Evolutionary conservation across 2,797 vertebrate genomes (phyloP).

Genomic region (Enteromius radiatus): DNA sequence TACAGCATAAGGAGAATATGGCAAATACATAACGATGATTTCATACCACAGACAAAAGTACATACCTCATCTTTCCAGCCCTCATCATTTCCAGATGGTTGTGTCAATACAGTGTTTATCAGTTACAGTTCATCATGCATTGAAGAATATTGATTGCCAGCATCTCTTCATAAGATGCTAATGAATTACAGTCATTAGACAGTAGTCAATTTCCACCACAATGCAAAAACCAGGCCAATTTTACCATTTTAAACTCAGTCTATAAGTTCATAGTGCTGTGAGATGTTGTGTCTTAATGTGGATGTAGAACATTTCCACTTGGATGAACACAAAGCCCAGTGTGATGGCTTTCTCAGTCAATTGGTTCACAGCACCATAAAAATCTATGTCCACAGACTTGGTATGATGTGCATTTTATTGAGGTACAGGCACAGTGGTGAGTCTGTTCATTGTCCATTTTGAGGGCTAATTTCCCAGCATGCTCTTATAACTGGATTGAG

Average conservation of each 20-base stretch:
- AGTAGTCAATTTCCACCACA: slow-evolving; percentile 26
- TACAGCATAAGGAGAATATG: neutral
- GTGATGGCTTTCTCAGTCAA: slow-evolving; percentile 48
- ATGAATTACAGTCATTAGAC: slow-evolving; percentile 26
- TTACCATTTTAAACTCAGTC: slow-evolving; percentile 39
- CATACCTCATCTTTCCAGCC: slow-evolving; percentile 20
- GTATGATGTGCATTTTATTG: slow-evolving; percentile 23
- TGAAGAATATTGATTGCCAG: slow-evolving; percentile 39
- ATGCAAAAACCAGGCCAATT: slow-evolving; percentile 45
- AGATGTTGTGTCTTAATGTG: slow-evolving; percentile 40
- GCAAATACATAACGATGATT: slow-evolving; percentile 31
- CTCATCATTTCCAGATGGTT: slow-evolving; percentile 44
- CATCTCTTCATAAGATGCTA: slow-evolving; percentile 43
- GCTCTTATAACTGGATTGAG: neutral
- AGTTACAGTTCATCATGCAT: slow-evolving; percentile 51
- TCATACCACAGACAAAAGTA: slow-evolving; percentile 40
- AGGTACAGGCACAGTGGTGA: neutral
- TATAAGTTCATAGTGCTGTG: slow-evolving; percentile 32
- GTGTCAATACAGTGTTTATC: slow-evolving; percentile 49
- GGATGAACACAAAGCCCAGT: slow-evolving; percentile 54
- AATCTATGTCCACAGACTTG: slow-evolving; percentile 53
- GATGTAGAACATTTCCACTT: slow-evolving; percentile 39
- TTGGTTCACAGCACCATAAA: slow-evolving; percentile 51
- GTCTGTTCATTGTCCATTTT: slow-evolving; percentile 29
- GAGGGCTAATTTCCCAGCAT: slow-evolving; percentile 36